Conservation (phyloP, 2,797 vertebrate species). For the Heliangelus exortis region DNA sequence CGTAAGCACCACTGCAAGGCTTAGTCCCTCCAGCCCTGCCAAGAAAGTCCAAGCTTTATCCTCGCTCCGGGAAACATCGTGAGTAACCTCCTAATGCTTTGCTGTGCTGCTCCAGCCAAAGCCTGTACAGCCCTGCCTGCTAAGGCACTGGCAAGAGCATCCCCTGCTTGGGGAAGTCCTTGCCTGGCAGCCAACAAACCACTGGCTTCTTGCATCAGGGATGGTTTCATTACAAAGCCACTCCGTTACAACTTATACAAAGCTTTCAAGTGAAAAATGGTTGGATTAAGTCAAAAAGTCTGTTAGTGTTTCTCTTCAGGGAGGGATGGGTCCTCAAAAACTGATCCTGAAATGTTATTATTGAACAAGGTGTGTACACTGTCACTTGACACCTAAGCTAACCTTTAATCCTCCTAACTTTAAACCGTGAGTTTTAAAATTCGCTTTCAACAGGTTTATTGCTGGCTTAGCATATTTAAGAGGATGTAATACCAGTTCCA, state of each 20-base stretch:
- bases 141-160: neutral
- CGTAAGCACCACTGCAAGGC: neutral
- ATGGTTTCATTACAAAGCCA: neutral
- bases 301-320: neutral
- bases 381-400: neutral
- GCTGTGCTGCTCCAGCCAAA: neutral
- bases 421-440: neutral
- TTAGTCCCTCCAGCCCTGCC: neutral
- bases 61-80: neutral
- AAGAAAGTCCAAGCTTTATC: constrained; percentile 8
- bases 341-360: neutral
- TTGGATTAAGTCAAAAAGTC: neutral
- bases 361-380: neutral
- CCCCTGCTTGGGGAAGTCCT: fast-evolving
- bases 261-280: neutral
- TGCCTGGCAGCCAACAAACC: neutral
- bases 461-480: neutral
- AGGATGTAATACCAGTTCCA: constrained; percentile 16
- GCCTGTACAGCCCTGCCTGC: neutral
- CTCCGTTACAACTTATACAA: neutral
- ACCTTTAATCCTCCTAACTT: constrained; percentile 16
- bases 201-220: neutral
- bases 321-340: neutral
- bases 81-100: neutral
- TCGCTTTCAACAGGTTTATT: constrained; percentile 29